Evolutionary conservation across 2,797 vertebrate genomes (phyloP).

Genomic region (Ispidina picta): DNA sequence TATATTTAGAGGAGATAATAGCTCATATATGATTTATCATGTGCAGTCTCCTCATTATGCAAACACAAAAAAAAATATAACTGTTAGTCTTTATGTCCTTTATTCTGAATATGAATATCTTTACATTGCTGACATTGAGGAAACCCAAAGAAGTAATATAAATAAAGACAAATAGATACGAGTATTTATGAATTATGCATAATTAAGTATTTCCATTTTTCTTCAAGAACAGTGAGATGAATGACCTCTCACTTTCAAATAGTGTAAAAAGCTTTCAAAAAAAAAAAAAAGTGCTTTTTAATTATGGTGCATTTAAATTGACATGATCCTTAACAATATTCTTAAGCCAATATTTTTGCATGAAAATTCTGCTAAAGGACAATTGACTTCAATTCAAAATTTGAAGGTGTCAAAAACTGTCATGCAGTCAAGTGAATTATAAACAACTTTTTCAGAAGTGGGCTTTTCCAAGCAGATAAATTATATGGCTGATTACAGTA

Average conservation of each 20-base stretch:
- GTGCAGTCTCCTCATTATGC: constrained; percentile 13
- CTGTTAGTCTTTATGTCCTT: background rate
- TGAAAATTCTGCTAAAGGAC: background rate
- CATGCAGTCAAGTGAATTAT: background rate
- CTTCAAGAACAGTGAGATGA: background rate
- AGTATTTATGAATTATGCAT: background rate
- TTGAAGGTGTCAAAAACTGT: no score
- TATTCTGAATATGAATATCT: constrained; percentile 25
- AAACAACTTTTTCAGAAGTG: background rate
- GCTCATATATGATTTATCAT: constrained; percentile 36
- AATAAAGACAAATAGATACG: constrained; percentile 17
- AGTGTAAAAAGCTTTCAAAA: background rate
- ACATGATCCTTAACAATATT: background rate
- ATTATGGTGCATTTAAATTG: background rate
- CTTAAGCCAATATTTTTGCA: background rate
- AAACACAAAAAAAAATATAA: background rate
- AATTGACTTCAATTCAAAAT: background rate
- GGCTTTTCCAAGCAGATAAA: background rate
- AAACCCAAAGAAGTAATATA: background rate
- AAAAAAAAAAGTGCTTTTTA: background rate
- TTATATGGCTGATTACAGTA: background rate
- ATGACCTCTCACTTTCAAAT: background rate
- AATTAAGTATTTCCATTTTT: background rate
- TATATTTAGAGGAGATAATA: constrained; percentile 37
- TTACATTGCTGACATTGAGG: background rate